A percentile compares a stretch with the other conserved stretches of the same genome.
Evolutionary conservation across 2,113 vertebrate species (phyloP).

Genomic region (Myotis brandtii): DNA sequence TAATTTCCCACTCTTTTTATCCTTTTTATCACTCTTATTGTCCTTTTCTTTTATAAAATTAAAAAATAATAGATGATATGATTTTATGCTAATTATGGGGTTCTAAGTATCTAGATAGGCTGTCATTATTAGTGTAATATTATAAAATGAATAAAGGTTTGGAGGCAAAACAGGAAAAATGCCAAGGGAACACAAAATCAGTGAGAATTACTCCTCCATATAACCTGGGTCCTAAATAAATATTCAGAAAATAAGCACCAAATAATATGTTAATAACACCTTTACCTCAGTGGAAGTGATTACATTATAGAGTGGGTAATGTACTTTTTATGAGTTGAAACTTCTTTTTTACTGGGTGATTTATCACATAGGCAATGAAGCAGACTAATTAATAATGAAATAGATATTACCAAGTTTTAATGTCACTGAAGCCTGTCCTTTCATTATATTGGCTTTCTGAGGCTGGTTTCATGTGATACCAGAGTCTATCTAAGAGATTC

Average conservation of each 20-base stretch:
- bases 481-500: not conserved
- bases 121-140: not conserved
- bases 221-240: not conserved
- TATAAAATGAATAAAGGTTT: not conserved
- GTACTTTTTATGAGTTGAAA: not conserved
- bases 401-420: not conserved
- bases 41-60: not conserved
- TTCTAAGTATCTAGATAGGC: not conserved
- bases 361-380: not conserved
- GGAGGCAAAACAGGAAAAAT: not conserved
- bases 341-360: not conserved
- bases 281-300: not conserved
- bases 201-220: not conserved
- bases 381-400: not conserved
- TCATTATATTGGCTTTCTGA: not conserved
- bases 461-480: not conserved
- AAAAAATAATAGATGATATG: not conserved
- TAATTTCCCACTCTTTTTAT: not conserved
- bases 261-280: not conserved
- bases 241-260: not conserved
- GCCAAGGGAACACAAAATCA: not conserved
- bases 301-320: not conserved
- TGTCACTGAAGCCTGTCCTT: not conserved
- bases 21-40: not conserved
- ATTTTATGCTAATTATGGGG: not conserved